A percentile compares a stretch with the other conserved stretches of the same genome.
Evolutionary conservation across 2,888 invertebrate species (phyloP).

Genomic region (Nycteola revayana): DNA sequence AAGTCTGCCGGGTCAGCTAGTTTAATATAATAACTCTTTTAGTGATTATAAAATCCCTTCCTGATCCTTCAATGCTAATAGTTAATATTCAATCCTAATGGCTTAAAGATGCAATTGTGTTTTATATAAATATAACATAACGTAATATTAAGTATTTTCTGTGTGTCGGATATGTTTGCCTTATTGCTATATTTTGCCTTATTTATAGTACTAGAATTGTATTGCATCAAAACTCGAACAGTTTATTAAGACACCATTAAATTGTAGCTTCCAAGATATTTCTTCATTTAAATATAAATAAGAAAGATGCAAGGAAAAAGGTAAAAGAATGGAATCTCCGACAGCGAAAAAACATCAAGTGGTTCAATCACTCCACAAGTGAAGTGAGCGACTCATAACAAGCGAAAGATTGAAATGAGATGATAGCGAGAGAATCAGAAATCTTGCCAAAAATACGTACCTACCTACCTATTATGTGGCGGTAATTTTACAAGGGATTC

Average conservation of each 20-base stretch:
- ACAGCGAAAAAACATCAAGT: slow-evolving; percentile 54
- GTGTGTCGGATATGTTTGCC: too few species aligned
- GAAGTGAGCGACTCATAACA: slow-evolving; percentile 70
- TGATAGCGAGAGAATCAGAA: slow-evolving; percentile 73
- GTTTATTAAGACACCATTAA: slow-evolving; percentile 23
- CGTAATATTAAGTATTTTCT: too few species aligned
- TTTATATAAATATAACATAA: too few species aligned
- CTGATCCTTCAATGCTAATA: too few species aligned
- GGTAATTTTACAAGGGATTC: slow-evolving; percentile 78
- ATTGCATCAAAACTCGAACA: too few species aligned
- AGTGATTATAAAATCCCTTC: too few species aligned
- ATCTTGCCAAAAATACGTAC: slow-evolving; percentile 76
- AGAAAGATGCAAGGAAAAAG: slow-evolving; percentile 41
- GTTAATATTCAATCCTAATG: too few species aligned
- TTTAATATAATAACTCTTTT: too few species aligned
- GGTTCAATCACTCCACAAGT: slow-evolving; percentile 59
- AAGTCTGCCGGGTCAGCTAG: too few species aligned
- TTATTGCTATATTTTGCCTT: too few species aligned
- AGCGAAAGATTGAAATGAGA: slow-evolving; percentile 76
- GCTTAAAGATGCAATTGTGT: too few species aligned
- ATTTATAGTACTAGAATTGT: too few species aligned
- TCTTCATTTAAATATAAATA: slow-evolving; percentile 54
- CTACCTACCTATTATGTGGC: slow-evolving; percentile 69
- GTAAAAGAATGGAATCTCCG: slow-evolving; percentile 46
- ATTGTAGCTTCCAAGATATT: slow-evolving; percentile 37